A percentile compares a stretch with the other conserved stretches of the same genome.
Evolutionary conservation across 1,140 invertebrate genomes (phyloP).

Genomic region (Alviniconcha marisindica): DNA sequence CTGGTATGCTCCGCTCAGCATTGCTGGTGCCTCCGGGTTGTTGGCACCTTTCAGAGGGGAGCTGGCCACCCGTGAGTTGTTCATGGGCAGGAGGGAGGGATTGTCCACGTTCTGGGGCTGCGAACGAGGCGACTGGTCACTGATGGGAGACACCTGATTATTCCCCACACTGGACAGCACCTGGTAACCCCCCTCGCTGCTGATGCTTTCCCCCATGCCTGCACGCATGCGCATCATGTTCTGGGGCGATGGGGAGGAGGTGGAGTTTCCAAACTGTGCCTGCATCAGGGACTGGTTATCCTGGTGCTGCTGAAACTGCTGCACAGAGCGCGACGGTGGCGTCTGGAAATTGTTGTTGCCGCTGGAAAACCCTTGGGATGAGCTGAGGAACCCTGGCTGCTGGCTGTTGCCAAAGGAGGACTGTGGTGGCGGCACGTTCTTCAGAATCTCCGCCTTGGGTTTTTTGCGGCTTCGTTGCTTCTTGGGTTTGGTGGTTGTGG

Average conservation of each 20-base stretch:
- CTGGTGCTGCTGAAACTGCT: conserved; percentile 37
- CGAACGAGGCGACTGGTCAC: conserved; percentile 46
- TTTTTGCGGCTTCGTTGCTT: conserved; percentile 60
- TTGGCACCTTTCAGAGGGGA: neutral
- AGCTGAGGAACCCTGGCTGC: conserved; percentile 35
- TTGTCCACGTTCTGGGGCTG: conserved; percentile 34
- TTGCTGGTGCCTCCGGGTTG: conserved; percentile 16
- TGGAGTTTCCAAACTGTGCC: conserved; percentile 25
- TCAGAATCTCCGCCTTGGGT: conserved; percentile 43
- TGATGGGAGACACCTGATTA: conserved; percentile 36
- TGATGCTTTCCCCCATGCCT: conserved; percentile 1
- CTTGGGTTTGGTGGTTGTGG: conserved; percentile 73
- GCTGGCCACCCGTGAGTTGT: neutral
- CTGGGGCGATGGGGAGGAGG: conserved; percentile 34
- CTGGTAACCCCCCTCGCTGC: conserved; percentile 36
- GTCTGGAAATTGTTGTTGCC: conserved; percentile 27
- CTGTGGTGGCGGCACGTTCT: conserved; percentile 22
- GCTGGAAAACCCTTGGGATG: conserved; percentile 41
- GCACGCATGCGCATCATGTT: conserved; percentile 15
- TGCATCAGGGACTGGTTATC: conserved; percentile 43
- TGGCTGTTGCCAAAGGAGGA: conserved; percentile 34
- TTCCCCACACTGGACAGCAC: conserved; percentile 44
- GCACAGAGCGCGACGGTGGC: conserved; percentile 14
- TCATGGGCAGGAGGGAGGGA: conserved; percentile 15
- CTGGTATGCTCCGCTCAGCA: conserved; percentile 20